Percentiles rank a stretch among this genome's conserved stretches.
phyloP scores from a whole-genome alignment of 1,140 invertebrate genomes.

The Xylocopa sonorina region DNA sequence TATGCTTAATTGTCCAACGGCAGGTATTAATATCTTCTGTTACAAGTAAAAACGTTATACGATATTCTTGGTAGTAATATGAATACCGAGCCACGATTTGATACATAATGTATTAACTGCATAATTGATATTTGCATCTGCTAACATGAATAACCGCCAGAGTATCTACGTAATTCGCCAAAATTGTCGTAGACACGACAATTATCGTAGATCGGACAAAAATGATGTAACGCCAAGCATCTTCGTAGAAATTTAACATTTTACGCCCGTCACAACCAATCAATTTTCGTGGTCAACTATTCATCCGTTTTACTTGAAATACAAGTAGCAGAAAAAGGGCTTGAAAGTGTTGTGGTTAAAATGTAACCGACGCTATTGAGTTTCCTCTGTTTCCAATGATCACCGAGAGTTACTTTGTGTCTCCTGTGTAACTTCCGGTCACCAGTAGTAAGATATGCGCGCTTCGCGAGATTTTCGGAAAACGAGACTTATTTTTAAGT shows the following conservation, averaged over 20 bases:
- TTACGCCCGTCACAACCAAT: background rate
- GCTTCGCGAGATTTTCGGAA: too few relatives aligned
- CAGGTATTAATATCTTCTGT: background rate
- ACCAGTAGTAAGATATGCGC: too few relatives aligned
- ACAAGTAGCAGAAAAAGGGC: slow-evolving; percentile 54
- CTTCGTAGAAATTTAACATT: slow-evolving; percentile 3
- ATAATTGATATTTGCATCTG: too few relatives aligned
- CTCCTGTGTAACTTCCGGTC: slow-evolving; percentile 52
- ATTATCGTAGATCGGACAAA: too few relatives aligned
- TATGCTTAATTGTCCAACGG: background rate
- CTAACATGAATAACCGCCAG: too few relatives aligned
- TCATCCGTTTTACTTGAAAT: slow-evolving; percentile 52
- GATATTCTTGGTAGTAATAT: background rate
- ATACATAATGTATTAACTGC: too few relatives aligned
- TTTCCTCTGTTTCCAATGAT: slow-evolving; percentile 47
- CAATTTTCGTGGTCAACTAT: slow-evolving; percentile 51
- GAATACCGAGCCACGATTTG: background rate
- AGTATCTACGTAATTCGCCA: too few relatives aligned
- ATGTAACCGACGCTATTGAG: slow-evolving; percentile 46
- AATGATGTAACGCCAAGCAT: too few relatives aligned
- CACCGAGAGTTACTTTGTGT: slow-evolving; percentile 3
- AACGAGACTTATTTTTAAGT: too few relatives aligned
- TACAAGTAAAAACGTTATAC: background rate
- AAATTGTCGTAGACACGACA: too few relatives aligned
- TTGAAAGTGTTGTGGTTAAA: slow-evolving; percentile 66